phyloP scores from a whole-genome alignment of 2,113 vertebrate species.

The Xiphias gladius region DNA sequence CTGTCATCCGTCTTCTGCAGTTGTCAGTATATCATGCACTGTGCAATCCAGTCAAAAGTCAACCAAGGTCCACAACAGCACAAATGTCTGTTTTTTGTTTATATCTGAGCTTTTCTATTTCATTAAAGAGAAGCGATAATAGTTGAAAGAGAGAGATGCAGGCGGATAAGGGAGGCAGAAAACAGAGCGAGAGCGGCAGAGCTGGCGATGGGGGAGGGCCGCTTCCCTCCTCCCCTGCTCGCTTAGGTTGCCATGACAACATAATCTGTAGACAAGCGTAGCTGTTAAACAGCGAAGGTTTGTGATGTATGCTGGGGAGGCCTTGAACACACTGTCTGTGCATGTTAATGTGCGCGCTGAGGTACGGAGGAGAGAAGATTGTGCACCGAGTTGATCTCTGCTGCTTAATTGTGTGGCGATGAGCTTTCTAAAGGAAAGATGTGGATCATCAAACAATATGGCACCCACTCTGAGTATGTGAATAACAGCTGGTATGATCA shows the following conservation, averaged over 20 bases:
- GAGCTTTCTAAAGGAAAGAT: conserved; percentile 19
- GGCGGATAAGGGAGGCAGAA: background rate
- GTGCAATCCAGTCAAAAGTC: conserved; percentile 12
- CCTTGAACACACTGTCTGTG: conserved; percentile 42
- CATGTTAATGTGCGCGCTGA: conserved; percentile 20
- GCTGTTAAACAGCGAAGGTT: conserved; percentile 24
- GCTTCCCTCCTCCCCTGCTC: conserved; percentile 12
- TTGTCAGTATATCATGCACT: background rate
- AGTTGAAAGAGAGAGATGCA: background rate
- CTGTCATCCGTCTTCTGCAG: background rate
- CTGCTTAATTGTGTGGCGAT: conserved; percentile 6
- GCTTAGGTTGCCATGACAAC: conserved; percentile 60
- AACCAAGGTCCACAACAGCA: background rate
- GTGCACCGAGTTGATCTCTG: background rate
- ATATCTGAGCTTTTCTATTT: background rate
- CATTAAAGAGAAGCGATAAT: background rate
- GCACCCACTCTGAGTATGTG: background rate
- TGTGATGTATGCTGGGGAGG: background rate
- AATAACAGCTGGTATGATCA: conserved; percentile 19
- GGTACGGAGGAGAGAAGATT: background rate
- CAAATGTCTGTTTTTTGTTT: background rate
- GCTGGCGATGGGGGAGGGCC: conserved; percentile 23
- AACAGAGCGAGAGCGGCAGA: conserved; percentile 2
- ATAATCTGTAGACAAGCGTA: conserved; percentile 27
- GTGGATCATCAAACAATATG: conserved; percentile 37